Percentiles rank a stretch among this genome's conserved stretches.
phyloP scores from a whole-genome alignment of 2,888 invertebrate species.

The Diaphora mendica region DNA sequence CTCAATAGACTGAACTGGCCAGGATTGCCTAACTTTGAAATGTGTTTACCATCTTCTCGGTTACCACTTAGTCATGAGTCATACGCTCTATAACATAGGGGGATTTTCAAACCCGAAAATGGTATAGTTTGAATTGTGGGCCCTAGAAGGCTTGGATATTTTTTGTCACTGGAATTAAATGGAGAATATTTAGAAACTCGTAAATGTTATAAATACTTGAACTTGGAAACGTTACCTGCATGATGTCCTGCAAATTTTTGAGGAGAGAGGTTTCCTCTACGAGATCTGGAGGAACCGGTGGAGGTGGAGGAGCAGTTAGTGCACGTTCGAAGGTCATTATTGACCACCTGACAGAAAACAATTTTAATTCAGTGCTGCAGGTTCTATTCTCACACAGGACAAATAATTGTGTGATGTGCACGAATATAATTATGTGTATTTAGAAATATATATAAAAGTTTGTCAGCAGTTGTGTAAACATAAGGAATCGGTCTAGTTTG shows the following conservation, averaged over 20 bases:
- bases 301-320: constrained; percentile 87
- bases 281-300: constrained; percentile 82
- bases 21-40: neutral
- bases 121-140: too few species aligned
- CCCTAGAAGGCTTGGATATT: neutral
- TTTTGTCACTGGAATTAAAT: neutral
- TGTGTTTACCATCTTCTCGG: neutral
- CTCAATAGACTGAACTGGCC: neutral
- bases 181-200: neutral
- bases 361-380: neutral
- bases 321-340: constrained; percentile 96
- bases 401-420: too few species aligned
- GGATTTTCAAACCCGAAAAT: too few species aligned
- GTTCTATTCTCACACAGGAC: too few species aligned
- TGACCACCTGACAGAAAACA: constrained; percentile 90
- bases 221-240: constrained; percentile 79
- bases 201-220: neutral
- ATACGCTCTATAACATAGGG: neutral
- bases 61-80: neutral
- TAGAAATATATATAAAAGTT: neutral
- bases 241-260: constrained; percentile 93
- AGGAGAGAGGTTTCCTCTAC: constrained; percentile 88
- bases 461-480: neutral
- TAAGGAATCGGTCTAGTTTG: neutral
- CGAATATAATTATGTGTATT: neutral